Base-by-base conservation (phyloP, 2,888 invertebrate genomes). In the Allygus modestus region DNA sequence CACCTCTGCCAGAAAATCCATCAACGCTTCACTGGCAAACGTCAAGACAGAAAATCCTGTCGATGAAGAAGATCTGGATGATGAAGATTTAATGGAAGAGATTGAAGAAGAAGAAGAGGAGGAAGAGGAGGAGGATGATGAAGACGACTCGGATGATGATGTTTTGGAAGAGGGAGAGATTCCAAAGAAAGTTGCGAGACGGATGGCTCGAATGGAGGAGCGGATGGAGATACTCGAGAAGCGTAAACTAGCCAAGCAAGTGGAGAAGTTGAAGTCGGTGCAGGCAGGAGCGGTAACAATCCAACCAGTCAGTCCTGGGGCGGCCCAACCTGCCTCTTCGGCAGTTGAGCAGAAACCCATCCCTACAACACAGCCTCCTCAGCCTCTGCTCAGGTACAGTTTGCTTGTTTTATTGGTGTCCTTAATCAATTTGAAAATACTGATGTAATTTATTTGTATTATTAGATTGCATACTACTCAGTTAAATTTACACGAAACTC, bases 61-160 rank as follows among this genome's bases (percentile, higher is more conserved):
- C n/a, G 75, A 83, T n/a, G 83, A 83, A 23, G 83, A 83, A 61
- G 86, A 86, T 37, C 77, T 83, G 1, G 84, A 83, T 9, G 82
- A 85, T 31, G 86, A 85, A 31, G 85, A 85, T 43, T 58, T 58
- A 5, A 58, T 75, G 58, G 83, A 77, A 43, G 85, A 84, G 0
- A 86, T 85, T 12, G 86, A 85, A 51, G 82, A 46, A 2, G 12
- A 9, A 17, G 46, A 46, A 46, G 46, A 46, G 20, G 84, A 84
- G 73, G 81, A 83, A 26, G 83, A 83, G 26, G 77, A 84, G 23
- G 85, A 85, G 31, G 87, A 90, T 90, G 87, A 90, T 89, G 84
- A 88, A 89, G 17, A 90, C 89, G 86, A 90, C 89, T 7, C 90
- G 89, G 84, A 90, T 89, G 86, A 85, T 89, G 84, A 91, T 89